Evolutionary conservation across 2,797 vertebrate genomes (phyloP).

Genomic region (Loris lydekkerianus): DNA sequence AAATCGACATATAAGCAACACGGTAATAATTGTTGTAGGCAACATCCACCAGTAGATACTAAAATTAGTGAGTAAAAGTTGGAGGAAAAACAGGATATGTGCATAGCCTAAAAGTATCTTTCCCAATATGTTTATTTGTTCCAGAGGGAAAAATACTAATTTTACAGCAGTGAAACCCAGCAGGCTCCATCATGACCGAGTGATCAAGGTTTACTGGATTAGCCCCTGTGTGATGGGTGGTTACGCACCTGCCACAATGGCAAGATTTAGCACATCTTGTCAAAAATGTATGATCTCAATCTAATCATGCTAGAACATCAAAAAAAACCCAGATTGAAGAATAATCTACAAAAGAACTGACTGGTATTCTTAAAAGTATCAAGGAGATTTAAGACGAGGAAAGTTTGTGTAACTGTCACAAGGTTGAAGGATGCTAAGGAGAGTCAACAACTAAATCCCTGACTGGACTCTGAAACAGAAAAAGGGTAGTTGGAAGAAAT

Average conservation of each 20-base stretch:
- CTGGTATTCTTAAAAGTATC: not conserved
- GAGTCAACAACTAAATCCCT: not conserved
- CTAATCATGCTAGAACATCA: not conserved
- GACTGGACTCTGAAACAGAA: not conserved
- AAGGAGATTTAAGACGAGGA: not conserved
- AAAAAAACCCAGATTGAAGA: not conserved
- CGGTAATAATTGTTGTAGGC: not conserved
- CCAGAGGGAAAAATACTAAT: not conserved
- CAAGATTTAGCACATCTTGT: not conserved
- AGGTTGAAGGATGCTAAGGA: not conserved
- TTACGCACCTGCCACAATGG: not conserved
- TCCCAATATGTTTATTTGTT: not conserved
- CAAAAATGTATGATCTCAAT: not conserved
- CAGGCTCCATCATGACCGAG: not conserved
- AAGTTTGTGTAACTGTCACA: not conserved
- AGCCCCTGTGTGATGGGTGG: not conserved
- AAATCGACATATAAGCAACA: not conserved
- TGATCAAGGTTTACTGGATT: not conserved
- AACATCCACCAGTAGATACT: not conserved
- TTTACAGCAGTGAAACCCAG: not conserved
- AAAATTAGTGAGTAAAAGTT: not conserved
- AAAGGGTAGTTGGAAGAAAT: not conserved
- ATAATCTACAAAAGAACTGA: not conserved
- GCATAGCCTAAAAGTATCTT: not conserved
- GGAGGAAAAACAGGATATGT: conserved; percentile 3